phyloP scores from a whole-genome alignment of 2,113 vertebrate species.

The Pygoscelis adeliae region DNA sequence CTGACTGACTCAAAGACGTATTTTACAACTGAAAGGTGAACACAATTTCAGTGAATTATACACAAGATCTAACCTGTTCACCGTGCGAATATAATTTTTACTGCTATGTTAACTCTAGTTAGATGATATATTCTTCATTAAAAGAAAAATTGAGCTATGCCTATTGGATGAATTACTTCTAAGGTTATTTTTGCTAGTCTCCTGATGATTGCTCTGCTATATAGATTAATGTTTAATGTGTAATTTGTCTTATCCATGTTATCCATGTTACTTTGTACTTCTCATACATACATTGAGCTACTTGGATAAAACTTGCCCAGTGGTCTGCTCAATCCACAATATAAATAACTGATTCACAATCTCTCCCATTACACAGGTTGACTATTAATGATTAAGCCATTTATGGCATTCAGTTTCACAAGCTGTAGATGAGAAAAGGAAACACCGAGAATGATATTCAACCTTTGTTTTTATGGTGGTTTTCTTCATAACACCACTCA shows the following conservation, averaged over 20 bases:
- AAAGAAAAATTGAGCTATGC: not conserved
- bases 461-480: not conserved
- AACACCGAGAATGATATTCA: not conserved
- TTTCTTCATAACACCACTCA: not conserved
- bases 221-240: constrained; percentile 25
- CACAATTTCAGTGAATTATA: not conserved
- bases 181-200: not conserved
- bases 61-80: not conserved
- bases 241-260: constrained; percentile 24
- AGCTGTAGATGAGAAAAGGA: not conserved
- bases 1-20: not conserved
- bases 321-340: not conserved
- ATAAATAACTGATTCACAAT: not conserved
- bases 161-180: not conserved
- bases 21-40: not conserved
- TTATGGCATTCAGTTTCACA: not conserved
- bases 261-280: constrained; percentile 32
- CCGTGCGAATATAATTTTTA: not conserved
- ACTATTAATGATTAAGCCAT: constrained; percentile 33
- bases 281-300: not conserved
- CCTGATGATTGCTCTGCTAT: not conserved
- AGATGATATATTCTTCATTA: not conserved
- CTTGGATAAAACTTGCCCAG: constrained; percentile 8
- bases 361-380: not conserved
- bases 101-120: not conserved